These are phyloP conservation scores for Saturnia japonica DNA, from an alignment of 2,888 invertebrate genomes.

Conservation along the genomic window DNA sequence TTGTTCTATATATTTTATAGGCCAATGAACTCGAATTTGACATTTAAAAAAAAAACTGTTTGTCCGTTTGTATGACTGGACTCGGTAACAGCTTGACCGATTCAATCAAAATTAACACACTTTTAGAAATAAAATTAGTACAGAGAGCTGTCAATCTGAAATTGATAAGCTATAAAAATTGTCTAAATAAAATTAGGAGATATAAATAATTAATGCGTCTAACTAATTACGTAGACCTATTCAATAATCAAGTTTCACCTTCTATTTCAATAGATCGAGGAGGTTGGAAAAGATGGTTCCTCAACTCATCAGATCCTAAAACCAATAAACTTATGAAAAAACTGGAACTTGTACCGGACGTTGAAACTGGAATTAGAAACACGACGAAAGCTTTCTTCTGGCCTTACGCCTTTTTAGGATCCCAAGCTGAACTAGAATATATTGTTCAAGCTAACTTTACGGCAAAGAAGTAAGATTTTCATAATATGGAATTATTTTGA, in stretches of 20 bases:
- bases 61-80: too few relatives aligned
- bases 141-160: too few relatives aligned
- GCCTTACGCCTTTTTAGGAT: slow-evolving; percentile 90
- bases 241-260: neutral
- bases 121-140: too few relatives aligned
- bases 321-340: slow-evolving; percentile 84
- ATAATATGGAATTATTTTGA: neutral
- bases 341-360: slow-evolving; percentile 85
- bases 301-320: slow-evolving; percentile 84
- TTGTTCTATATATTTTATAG: too few relatives aligned
- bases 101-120: too few relatives aligned
- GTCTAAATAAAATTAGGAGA: neutral
- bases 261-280: slow-evolving; percentile 81
- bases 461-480: slow-evolving; percentile 58
- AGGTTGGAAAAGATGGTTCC: slow-evolving; percentile 89
- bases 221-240: too few relatives aligned
- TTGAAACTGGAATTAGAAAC: slow-evolving; percentile 87
- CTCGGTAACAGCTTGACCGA: too few relatives aligned
- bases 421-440: slow-evolving; percentile 86
- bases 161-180: neutral
- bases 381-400: slow-evolving; percentile 89
- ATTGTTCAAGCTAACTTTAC: slow-evolving; percentile 87
- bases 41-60: too few relatives aligned
- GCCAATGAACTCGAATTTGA: too few relatives aligned
- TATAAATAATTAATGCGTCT: neutral